Evolutionary conservation across 1,140 invertebrate genomes (phyloP).

Genomic region (Leguminivora glycinivorella): DNA sequence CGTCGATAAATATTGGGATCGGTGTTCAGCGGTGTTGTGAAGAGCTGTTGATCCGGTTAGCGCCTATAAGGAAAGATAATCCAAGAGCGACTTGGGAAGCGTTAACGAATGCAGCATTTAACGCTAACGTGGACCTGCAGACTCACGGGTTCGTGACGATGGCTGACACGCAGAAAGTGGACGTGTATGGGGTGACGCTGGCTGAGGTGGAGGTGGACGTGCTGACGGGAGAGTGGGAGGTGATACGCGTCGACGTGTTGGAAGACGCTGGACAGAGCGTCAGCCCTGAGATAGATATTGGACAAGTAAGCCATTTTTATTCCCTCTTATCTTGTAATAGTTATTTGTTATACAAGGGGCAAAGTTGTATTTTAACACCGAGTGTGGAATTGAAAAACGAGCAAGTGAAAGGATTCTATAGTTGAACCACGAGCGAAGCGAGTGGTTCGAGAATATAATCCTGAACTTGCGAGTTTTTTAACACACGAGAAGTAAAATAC

Average conservation of each 20-base stretch:
- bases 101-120: constrained; percentile 79
- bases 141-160: constrained; percentile 79
- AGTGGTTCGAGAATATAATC: too few species aligned
- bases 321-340: not conserved
- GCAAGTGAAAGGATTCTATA: too few species aligned
- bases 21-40: constrained; percentile 50
- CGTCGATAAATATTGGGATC: constrained; percentile 48
- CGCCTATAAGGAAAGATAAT: constrained; percentile 79
- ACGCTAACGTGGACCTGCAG: constrained; percentile 81
- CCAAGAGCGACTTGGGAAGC: constrained; percentile 81
- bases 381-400: too few species aligned
- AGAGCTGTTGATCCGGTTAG: constrained; percentile 78
- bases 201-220: constrained; percentile 88
- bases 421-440: too few species aligned
- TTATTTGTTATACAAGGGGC: too few species aligned
- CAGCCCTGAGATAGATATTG: constrained; percentile 88
- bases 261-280: constrained; percentile 87
- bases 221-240: constrained; percentile 85
- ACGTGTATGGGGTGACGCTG: constrained; percentile 80
- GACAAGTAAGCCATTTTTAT: constrained; percentile 80
- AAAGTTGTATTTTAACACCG: too few species aligned
- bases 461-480: too few species aligned
- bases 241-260: constrained; percentile 85
- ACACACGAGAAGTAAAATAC: too few species aligned
- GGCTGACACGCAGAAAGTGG: constrained; percentile 77